Percentiles rank a stretch among this genome's conserved stretches.
Conservation (phyloP, 2,797 vertebrate species). For the Sciaenops ocellatus region DNA sequence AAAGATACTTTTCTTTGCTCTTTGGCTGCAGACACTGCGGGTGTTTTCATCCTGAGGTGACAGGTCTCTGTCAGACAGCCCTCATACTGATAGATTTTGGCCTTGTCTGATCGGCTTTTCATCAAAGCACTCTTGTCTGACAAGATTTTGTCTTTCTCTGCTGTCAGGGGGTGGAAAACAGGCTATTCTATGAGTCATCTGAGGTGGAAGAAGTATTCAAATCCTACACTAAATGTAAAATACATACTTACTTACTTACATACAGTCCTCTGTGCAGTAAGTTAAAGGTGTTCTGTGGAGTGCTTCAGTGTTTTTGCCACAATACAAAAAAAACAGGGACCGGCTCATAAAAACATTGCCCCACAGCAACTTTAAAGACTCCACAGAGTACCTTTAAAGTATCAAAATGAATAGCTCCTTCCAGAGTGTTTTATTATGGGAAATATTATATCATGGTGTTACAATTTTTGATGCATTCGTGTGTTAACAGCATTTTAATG, state of each 20-base stretch:
- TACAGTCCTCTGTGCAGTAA: neutral
- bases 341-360: neutral
- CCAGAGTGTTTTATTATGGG: neutral
- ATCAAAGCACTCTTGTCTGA: neutral
- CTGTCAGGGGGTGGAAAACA: neutral
- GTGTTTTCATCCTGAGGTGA: neutral
- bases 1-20: neutral
- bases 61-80: slow-evolving; percentile 3
- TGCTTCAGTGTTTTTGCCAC: neutral
- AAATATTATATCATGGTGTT: neutral
- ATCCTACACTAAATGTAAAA: neutral
- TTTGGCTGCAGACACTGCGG: neutral
- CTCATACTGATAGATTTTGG: neutral
- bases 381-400: neutral
- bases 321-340: neutral
- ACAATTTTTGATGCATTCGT: neutral
- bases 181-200: neutral
- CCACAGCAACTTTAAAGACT: neutral
- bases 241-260: too few relatives aligned
- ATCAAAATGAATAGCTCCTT: neutral
- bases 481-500: neutral
- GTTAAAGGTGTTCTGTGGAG: neutral
- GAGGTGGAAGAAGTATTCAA: neutral
- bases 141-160: neutral
- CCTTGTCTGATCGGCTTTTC: slow-evolving; percentile 5